These are phyloP conservation scores for Acinonyx jubatus DNA, from an alignment of 2,113 vertebrate species.

Conservation along the genomic window DNA sequence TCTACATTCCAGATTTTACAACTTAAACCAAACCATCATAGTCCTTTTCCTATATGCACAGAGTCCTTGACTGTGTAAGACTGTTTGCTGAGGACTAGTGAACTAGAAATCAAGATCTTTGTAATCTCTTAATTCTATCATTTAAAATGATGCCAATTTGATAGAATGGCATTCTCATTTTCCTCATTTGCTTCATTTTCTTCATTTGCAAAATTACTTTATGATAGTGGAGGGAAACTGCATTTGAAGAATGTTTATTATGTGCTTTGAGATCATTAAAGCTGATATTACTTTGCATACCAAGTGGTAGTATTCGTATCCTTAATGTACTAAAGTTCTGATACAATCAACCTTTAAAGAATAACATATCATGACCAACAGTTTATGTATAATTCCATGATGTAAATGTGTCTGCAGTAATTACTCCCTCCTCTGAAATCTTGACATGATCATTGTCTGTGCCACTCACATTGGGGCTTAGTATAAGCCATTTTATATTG, in stretches of 20 bases:
- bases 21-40: neutral
- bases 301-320: slow-evolving; percentile 54
- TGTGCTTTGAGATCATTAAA: slow-evolving; percentile 76
- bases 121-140: slow-evolving; percentile 64
- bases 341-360: slow-evolving; percentile 62
- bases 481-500: slow-evolving; percentile 48
- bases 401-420: slow-evolving; percentile 63
- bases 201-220: slow-evolving; percentile 71
- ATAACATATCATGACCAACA: slow-evolving; percentile 49
- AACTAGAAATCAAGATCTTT: slow-evolving; percentile 66
- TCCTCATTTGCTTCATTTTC: slow-evolving; percentile 71
- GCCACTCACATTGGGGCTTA: neutral
- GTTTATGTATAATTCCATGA: slow-evolving; percentile 55
- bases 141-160: slow-evolving; percentile 65
- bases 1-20: neutral
- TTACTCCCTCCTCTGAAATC: slow-evolving; percentile 40
- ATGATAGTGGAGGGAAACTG: slow-evolving; percentile 54
- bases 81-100: slow-evolving; percentile 32
- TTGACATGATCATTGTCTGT: slow-evolving; percentile 46
- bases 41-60: neutral
- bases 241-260: slow-evolving; percentile 66
- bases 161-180: slow-evolving; percentile 68
- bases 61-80: neutral
- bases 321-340: slow-evolving; percentile 52
- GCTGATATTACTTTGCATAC: slow-evolving; percentile 63